Evolutionary conservation across 2,888 invertebrate species (phyloP).

Genomic region (Coleophora deauratella): DNA sequence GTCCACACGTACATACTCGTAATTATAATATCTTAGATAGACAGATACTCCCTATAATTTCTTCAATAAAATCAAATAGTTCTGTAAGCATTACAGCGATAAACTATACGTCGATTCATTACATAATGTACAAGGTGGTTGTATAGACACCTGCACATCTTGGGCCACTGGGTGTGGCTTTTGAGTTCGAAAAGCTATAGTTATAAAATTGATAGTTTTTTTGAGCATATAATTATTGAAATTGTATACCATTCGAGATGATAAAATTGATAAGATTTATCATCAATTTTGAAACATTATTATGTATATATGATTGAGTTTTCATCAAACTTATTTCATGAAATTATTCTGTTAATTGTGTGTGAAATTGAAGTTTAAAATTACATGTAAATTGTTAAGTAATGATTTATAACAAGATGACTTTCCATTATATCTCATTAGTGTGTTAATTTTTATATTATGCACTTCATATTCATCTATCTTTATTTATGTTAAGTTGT

Average conservation of each 20-base stretch:
- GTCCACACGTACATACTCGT: too few relatives aligned
- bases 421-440: conserved; percentile 53
- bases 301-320: conserved; percentile 50
- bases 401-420: conserved; percentile 41
- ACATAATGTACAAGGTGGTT: conserved; percentile 14
- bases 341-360: conserved; percentile 31
- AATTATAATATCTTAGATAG: too few relatives aligned
- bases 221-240: conserved; percentile 7
- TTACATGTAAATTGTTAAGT: conserved; percentile 61
- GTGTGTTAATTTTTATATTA: conserved; percentile 41
- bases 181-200: conserved; percentile 21
- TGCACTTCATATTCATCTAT: conserved; percentile 29
- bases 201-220: conserved; percentile 14
- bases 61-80: not conserved
- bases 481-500: conserved; percentile 60
- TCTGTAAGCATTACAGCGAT: not conserved
- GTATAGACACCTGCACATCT: conserved; percentile 16
- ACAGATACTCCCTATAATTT: too few relatives aligned
- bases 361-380: conserved; percentile 37
- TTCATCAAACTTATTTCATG: conserved; percentile 27
- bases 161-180: conserved; percentile 19
- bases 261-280: conserved; percentile 13
- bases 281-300: conserved; percentile 21
- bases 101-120: not conserved
- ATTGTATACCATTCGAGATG: conserved; percentile 14